Base-by-base conservation (phyloP, 1,140 invertebrate genomes). In the Microplitis mediator region DNA sequence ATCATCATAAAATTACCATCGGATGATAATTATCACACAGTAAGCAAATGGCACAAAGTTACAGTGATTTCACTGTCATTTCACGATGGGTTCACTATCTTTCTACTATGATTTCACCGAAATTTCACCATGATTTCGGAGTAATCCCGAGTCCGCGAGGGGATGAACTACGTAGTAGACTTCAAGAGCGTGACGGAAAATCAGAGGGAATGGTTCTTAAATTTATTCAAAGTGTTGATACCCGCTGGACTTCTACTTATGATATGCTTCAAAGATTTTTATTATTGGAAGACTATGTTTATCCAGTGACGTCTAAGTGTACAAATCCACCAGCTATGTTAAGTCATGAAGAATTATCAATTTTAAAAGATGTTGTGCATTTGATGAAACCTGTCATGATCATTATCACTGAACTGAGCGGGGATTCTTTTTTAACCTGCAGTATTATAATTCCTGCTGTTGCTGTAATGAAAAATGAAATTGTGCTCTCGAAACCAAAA, bases 361-460 rank as follows among this genome's bases (percentile, higher is more conserved):
- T 80, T 64, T 8, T 83, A 11, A 75, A 77, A 70, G 79, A 79
- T 32, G 66, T 85, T 58, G 58, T 83, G 45, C 16, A 69, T 9
- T 23, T 87, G 9, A 68, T 87, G 54, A 65, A 79, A 67, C 82
- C 82, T 0, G 16, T 86, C 2, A 81, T 85, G 78, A 78, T 77
- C 69, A 82, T 81, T 3, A 88, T 82, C 1, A 85, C 77, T 52
- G 83, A 86, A 79, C 73, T 87, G 0, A 86, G 83, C 34, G 82
- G 81, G 0, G 82, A 86, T 76, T 81, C 82, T 67, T 87, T 87
- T 74, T 80, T 79, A 50, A 81, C 86, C 11, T 82, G 78, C n/a
- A 84, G 84, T 52, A 83, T 83, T 70, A 69, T 85, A 0, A 86
- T 87, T 56, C 84, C 85, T 35, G 74, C 86, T 67, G 74, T 87